Percentiles rank a stretch among this genome's conserved stretches.
Conservation (phyloP, 2,888 invertebrate species). For the Drosophila tanythrix region DNA sequence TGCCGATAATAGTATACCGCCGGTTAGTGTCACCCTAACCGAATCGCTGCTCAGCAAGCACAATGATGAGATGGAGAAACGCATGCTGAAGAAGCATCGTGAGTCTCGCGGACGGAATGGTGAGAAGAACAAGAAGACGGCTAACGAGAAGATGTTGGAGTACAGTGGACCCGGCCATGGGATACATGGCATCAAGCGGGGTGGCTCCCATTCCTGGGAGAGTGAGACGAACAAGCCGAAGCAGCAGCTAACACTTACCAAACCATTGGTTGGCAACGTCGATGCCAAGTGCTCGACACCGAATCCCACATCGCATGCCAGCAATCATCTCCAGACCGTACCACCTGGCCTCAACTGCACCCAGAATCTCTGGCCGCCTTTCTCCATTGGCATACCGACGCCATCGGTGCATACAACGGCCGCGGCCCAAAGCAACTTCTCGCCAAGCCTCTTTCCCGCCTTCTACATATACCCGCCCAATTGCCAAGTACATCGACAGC, state of each 20-base stretch:
- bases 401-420: constrained; percentile 59
- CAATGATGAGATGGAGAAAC: constrained; percentile 93
- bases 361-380: constrained; percentile 87
- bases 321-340: constrained; percentile 39
- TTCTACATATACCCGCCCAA: constrained; percentile 86
- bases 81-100: constrained; percentile 89
- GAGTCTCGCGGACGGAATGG: constrained; percentile 87
- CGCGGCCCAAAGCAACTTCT: constrained; percentile 80
- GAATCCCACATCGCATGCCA: background rate
- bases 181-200: constrained; percentile 87
- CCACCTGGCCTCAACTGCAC: constrained; percentile 53
- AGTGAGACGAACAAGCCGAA: constrained; percentile 87
- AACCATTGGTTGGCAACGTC: background rate
- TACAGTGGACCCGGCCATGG: constrained; percentile 76
- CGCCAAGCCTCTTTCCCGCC: constrained; percentile 85
- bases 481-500: constrained; percentile 16
- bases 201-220: constrained; percentile 88
- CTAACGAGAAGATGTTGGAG: constrained; percentile 80
- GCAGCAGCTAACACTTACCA: constrained; percentile 81
- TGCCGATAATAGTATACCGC: constrained; percentile 83
- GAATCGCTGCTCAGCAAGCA: constrained; percentile 89
- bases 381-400: constrained; percentile 86
- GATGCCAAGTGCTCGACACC: constrained; percentile 22
- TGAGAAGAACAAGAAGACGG: constrained; percentile 83
- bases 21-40: constrained; percentile 86